Conservation (phyloP, 2,113 vertebrate genomes). For the Macrotus californicus region DNA sequence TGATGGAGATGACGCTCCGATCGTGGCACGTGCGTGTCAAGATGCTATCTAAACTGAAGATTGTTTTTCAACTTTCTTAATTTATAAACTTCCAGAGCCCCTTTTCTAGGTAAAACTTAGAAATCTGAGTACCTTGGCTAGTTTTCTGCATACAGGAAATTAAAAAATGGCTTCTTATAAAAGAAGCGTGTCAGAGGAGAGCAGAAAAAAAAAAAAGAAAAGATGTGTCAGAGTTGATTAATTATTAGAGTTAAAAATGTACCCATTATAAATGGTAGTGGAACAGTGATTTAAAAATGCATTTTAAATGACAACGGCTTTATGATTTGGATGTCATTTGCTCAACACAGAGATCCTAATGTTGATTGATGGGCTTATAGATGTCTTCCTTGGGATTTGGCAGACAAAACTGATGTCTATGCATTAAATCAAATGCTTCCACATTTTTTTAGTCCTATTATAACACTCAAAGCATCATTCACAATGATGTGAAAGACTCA, state of each 20-base stretch:
- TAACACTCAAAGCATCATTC: constrained; percentile 65
- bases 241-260: constrained; percentile 70
- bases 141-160: constrained; percentile 73
- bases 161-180: constrained; percentile 67
- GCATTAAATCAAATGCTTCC: constrained; percentile 60
- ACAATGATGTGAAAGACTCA: constrained; percentile 54
- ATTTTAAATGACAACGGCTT: constrained; percentile 57
- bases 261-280: constrained; percentile 48
- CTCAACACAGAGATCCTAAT: constrained; percentile 50
- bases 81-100: constrained; percentile 56
- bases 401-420: constrained; percentile 57
- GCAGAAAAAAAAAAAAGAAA: constrained; percentile 18
- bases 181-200: constrained; percentile 62
- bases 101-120: constrained; percentile 37
- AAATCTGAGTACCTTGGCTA: constrained; percentile 35
- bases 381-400: constrained; percentile 59
- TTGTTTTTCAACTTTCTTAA: constrained; percentile 54
- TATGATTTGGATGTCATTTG: constrained; percentile 66
- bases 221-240: constrained; percentile 63
- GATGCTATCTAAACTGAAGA: constrained; percentile 60
- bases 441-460: constrained; percentile 54
- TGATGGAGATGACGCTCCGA: constrained; percentile 23
- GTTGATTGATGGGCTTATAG: constrained; percentile 58
- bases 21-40: constrained; percentile 22
- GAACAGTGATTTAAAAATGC: constrained; percentile 52